Evolutionary conservation across 2,797 vertebrate genomes (phyloP), one percentile per base, ranked within the genome.

Genomic region (Malurus splendens): DNA sequence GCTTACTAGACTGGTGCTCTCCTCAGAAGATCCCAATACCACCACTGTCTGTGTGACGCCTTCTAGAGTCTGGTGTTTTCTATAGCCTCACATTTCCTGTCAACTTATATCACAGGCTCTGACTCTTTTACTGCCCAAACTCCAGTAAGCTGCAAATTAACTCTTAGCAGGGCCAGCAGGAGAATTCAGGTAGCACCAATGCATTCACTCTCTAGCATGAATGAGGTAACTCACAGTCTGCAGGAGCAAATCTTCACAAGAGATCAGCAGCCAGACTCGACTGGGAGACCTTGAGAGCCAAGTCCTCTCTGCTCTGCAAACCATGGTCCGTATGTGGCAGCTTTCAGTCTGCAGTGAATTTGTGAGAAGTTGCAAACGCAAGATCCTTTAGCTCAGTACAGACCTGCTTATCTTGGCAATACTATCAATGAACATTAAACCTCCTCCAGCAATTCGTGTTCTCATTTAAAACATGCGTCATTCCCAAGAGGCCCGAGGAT

Each of bases 391-490:
- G 30, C 48, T 80, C 22, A 47, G 38, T 45, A 68, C 30, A 41
- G 78, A 78, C 65, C 20, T 81, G 25, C 33, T 81, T 78, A 80
- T 78, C 70, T 71, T 67, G 54, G 56, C 68, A 82, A 56, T 25
- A 22, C 10, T 66, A 25, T 5, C 4, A 0, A 25, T 5, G 6
- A 85, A 70, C 42, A 44, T 20, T 32, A 81, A 44, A 77, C 5
- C 24, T 81, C 51, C 66, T 75, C 60, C 33, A 75, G 62, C 62
- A 90, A 73, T 42, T 57, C 3, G 6, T 64, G 36, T 36, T 79
- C 61, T 87, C 75, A 39, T 33, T 70, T 66, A 64, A 86, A 92
- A 77, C 24, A 32, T 1, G 0, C 4, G 20, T 82, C 30, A 50
- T 57, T 79, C 56, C 61, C 42, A 79, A 66, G 52, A 18, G 64